Evolutionary conservation across 2,113 vertebrate species (phyloP), one percentile per base, ranked within the genome.

Genomic region (Tenrec ecaudatus): DNA sequence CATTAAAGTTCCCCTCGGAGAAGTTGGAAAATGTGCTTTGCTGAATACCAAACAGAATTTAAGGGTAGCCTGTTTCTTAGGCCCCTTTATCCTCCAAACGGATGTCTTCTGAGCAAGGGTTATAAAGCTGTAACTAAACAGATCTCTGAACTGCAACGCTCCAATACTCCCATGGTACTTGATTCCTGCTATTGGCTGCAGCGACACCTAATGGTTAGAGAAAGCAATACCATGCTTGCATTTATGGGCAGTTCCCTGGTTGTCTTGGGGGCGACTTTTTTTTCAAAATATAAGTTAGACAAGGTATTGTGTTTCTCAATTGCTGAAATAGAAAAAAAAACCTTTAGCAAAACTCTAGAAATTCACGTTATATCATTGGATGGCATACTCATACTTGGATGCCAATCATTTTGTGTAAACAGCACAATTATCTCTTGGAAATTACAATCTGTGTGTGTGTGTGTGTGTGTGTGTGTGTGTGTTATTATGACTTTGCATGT

Each of bases 161-260:
- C 38, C 31, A 19, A 40, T 53, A 71, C 8, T 15, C 40, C 36
- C 25, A 3, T 2, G 23, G 47, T 2, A 64, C 36, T 89, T 36
- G 60, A 10, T 23, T 75, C 47, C 43, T 1, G 47, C n/a, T 47
- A 16, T 53, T 96, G 96, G 92, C 93, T 93, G 64, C 90, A 96
- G 93, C 68, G 93, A 87, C 96, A 97, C 83, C 97, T 96, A 91
- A 84, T 87, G 97, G 93, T 66, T 82, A 90, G 29, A 91, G 22
- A 69, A 76, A 73, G 78, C 60, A 95, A 87, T 62, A 78, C 78
- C 76, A 58, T 53, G 53, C 60, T 95, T 91, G 57, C 23, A 68
- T 83, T 80, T 86, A 40, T 95, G 92, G 93, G 75, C 27, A 68
- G 73, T 20, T 17, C 38, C 22, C 15, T 6, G 62, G 6, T 84